A percentile compares a stretch with the other conserved stretches of the same genome.
Conservation (phyloP, 2,113 vertebrate species). For the Vulpes vulpes region DNA sequence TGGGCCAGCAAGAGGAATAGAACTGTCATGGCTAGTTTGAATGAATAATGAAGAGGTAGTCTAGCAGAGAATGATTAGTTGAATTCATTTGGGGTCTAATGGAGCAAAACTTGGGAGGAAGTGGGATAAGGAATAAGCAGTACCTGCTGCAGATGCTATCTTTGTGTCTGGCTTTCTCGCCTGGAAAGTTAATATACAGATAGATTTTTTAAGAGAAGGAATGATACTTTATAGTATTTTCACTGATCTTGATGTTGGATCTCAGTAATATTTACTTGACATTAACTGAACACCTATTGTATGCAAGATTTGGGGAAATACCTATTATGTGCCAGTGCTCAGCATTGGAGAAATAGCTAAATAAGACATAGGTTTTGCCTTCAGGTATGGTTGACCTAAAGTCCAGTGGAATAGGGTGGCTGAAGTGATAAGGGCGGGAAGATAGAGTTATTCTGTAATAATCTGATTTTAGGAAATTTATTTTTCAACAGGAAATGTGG, state of each 20-base stretch:
- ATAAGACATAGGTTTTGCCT: not conserved
- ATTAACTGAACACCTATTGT: not conserved
- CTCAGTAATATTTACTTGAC: not conserved
- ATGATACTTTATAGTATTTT: constrained; percentile 11
- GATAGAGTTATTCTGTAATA: constrained; percentile 52
- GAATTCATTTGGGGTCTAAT: not conserved
- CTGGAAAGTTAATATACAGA: not conserved
- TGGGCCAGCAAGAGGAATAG: constrained; percentile 14
- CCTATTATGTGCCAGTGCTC: not conserved
- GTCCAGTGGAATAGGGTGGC: not conserved
- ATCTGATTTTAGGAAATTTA: constrained; percentile 75
- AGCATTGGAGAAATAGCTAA: not conserved
- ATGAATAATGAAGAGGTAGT: not conserved
- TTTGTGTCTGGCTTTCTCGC: not conserved
- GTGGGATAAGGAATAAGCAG: not conserved
- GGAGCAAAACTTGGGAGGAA: not conserved
- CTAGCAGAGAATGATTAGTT: not conserved
- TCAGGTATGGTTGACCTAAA: not conserved
- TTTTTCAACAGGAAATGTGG: constrained; percentile 80
- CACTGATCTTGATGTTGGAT: constrained; percentile 24
- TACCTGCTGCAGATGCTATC: not conserved
- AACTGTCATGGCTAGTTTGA: not conserved
- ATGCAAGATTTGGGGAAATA: not conserved
- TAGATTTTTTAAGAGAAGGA: constrained; percentile 38
- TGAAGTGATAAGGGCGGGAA: not conserved